These are phyloP conservation scores for Ptychodera flava DNA, from an alignment of 35 echinoderm and acorn worm species.

Conservation along the genomic window DNA sequence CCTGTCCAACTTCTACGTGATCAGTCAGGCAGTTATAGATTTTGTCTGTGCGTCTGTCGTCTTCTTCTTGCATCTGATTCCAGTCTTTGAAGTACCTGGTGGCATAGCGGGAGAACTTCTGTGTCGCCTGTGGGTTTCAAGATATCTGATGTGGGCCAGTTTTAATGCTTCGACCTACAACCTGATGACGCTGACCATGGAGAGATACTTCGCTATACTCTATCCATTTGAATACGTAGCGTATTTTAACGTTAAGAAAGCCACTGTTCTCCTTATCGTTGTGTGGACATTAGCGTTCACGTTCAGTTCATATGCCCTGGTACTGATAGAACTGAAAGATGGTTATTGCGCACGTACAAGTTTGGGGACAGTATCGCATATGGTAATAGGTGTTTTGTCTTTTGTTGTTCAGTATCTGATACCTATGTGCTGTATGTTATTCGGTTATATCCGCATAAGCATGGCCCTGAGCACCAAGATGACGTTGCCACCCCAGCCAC, in stretches of 20 bases:
- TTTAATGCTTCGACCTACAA: constrained; percentile 75
- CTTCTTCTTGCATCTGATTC: constrained; percentile 63
- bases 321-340: constrained; percentile 28
- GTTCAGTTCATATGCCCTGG: constrained; percentile 50
- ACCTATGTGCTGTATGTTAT: not conserved
- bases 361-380: constrained; percentile 24
- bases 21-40: constrained; percentile 57
- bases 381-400: not conserved
- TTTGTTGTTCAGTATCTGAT: not conserved
- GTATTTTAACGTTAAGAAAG: constrained; percentile 20
- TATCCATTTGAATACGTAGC: constrained; percentile 64
- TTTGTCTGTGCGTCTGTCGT: constrained; percentile 61
- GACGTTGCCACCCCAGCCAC: not conserved
- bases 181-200: constrained; percentile 58
- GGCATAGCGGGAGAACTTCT: constrained; percentile 67
- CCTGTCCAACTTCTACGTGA: constrained; percentile 65
- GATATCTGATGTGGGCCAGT: constrained; percentile 64
- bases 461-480: constrained; percentile 27
- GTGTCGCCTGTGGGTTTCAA: constrained; percentile 70
- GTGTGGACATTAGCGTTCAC: constrained; percentile 47
- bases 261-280: constrained; percentile 26
- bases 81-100: constrained; percentile 9
- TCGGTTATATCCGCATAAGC: constrained; percentile 16
- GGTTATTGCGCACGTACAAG: constrained; percentile 39
- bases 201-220: constrained; percentile 71